A percentile compares a stretch with the other conserved stretches of the same genome.
These are phyloP conservation scores for Oenanthe oenanthe DNA, from an alignment of 2,113 vertebrate species.

Conservation along the genomic window DNA sequence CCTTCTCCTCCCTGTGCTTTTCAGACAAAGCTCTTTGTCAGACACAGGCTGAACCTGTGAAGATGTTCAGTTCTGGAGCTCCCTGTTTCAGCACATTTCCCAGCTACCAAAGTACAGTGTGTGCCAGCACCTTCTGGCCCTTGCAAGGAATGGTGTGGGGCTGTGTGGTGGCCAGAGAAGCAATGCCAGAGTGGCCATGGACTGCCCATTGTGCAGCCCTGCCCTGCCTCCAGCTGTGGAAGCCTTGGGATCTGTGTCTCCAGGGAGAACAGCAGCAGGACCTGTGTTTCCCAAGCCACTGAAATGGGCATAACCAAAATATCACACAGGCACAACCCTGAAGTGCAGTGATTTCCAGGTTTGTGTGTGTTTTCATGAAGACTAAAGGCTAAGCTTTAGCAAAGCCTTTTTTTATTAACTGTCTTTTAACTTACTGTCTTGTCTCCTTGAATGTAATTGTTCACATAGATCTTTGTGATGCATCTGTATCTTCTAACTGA, in stretches of 20 bases:
- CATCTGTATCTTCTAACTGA: background rate
- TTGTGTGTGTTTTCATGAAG: background rate
- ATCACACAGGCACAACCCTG: background rate
- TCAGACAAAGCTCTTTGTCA: background rate
- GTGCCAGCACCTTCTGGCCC: background rate
- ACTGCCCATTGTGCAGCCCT: background rate
- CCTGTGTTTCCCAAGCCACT: background rate
- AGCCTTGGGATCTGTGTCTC: background rate
- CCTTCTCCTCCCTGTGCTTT: background rate
- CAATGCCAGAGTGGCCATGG: background rate
- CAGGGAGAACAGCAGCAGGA: background rate
- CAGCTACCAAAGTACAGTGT: rapidly evolving
- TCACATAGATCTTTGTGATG: background rate
- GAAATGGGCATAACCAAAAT: background rate
- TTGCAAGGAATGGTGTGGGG: rapidly evolving
- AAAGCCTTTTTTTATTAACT: background rate
- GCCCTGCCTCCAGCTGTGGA: background rate
- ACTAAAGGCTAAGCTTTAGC: background rate
- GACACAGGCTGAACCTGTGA: background rate
- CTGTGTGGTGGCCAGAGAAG: background rate
- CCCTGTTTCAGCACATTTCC: background rate
- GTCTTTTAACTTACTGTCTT: no score
- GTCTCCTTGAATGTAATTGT: background rate
- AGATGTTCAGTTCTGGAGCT: background rate
- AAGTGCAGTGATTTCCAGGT: background rate